Evolutionary conservation across 1,140 invertebrate genomes (phyloP), one percentile per base, ranked within the genome.

Genomic region (Popillia japonica): DNA sequence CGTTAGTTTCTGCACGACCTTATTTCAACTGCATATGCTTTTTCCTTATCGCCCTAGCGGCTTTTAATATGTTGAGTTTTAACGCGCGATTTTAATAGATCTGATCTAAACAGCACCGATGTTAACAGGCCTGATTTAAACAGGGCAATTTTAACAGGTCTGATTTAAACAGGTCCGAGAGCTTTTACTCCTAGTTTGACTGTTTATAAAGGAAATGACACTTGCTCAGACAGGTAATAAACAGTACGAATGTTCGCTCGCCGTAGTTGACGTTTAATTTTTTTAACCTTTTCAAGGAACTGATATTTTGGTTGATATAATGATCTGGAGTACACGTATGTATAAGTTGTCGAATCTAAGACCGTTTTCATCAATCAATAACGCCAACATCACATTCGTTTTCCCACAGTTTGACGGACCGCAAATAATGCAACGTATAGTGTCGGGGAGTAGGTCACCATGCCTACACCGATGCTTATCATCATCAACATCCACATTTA

Each of bases 281-380:
- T 40, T 8, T 64, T 22, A n/a, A 64, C 61, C 27, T 11, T 72
- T 23, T n/a, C n/a, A n/a, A n/a, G n/a, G n/a, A n/a, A n/a, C n/a
- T n/a, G n/a, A n/a, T n/a, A n/a, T n/a, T n/a, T n/a, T n/a, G n/a
- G n/a, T n/a, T n/a, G n/a, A n/a, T n/a, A n/a, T n/a, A n/a, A 8
- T 27, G 4, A 6, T 7, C 55, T 7, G 6, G 6, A 44, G 42
- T 44, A 8, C 7, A 14, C 14, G 6, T 44, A 44, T 8, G 42
- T 8, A 44, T 44, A 14, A 44, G 42, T 8, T 8, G 14, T n/a
- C 4, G 6, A 20, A 59, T 7, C 6, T 6, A 84, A 86, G 27
- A 34, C 27, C 27, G 27, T 1, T 83, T 22, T 44, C 17, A 77
- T 79, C 20, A 22, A 72, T 76, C 14, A 82, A 40, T 34, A 82